Conservation (phyloP, 2,113 vertebrate genomes). For the Apus apus region DNA sequence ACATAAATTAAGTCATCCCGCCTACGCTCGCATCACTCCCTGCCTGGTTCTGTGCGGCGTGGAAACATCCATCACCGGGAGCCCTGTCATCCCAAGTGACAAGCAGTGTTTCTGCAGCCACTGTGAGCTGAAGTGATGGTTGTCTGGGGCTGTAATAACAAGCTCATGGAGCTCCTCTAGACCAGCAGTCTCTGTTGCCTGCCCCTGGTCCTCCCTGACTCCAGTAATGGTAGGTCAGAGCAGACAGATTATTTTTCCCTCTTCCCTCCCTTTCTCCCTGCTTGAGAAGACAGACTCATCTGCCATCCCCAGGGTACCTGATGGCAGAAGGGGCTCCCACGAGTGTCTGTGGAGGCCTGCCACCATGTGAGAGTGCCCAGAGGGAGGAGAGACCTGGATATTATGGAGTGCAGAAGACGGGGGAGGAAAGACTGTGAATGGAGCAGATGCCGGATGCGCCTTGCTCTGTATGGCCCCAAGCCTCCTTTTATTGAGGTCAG, state of each 20-base stretch:
- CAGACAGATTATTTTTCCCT: not conserved
- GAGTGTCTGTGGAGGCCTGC: fast-evolving
- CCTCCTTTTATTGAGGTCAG: not conserved
- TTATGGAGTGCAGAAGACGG: fast-evolving
- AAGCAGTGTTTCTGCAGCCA: not conserved
- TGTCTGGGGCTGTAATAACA: not conserved
- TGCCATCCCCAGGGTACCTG: fast-evolving
- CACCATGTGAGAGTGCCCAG: fast-evolving
- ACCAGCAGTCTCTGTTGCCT: not conserved
- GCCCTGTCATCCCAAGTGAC: constrained; percentile 15
- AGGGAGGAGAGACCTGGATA: not conserved
- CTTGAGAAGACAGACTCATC: not conserved
- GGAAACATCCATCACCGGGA: not conserved
- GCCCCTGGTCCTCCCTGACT: not conserved
- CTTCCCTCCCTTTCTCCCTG: not conserved
- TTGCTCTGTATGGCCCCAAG: not conserved
- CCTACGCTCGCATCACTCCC: not conserved
- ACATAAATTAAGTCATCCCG: not conserved
- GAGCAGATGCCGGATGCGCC: not conserved
- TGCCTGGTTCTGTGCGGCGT: not conserved
- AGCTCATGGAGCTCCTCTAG: not conserved
- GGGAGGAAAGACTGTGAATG: not conserved
- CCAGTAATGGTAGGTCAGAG: not conserved
- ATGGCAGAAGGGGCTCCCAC: not conserved
- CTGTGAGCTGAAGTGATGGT: not conserved